Evolutionary conservation across 2,797 vertebrate species (phyloP), one percentile per base, ranked within the genome.

Genomic region (Luscinia luscinia): DNA sequence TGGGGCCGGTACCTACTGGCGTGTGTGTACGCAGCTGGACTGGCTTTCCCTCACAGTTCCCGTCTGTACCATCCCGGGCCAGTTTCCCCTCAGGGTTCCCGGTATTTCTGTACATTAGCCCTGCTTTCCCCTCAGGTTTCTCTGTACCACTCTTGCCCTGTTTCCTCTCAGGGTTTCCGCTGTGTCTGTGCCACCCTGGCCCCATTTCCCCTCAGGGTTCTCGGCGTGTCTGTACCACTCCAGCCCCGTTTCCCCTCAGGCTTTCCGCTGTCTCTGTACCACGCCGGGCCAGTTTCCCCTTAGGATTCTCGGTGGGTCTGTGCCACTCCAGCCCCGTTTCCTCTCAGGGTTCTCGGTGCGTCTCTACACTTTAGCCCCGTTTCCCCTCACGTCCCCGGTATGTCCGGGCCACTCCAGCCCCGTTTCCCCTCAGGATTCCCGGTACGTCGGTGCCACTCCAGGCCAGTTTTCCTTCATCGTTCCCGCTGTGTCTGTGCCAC

Each of bases 161-260:
- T 30, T 52, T 51, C 27, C 27, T 28, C 16, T 46, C 22, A 46
- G 45, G 22, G 45, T 48, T 48, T 13, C 30, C 15, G 6, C 15
- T 22, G 59, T 24, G 32, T 9, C 19, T 2, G 6, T 52, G 8
- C 52, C 32, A 2, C 12, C 21, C 1, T 0, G 0, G 4, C 5
- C 32, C 48, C 0, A 7, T 19, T 38, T 66, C 6, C 28, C 23
- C 27, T 5, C 7, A 5, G 8, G 17, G 1, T 5, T 54, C 10
- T 19, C 40, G 40, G 40, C 40, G 40, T 41, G 40, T 41, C 9
- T 1, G 32, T 55, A 4, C 2, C 32, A 0, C 4, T 14, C 13
- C 3, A 17, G 11, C 62, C 27, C 27, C 11, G 3, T 7, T 45
- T 36, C 16, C 16, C 49, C n/a, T 46, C 6, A 11, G 15, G 5